These are phyloP conservation scores for Mus musculus DNA, from an alignment of 2,113 vertebrate genomes.

Conservation along the genomic window GRCm39 chr11:79379001-79379500, in stretches of 20 bases:
- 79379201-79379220: background rate
- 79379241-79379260: background rate
- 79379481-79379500: background rate
- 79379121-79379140: background rate
- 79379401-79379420: background rate
- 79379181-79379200: background rate
- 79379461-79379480: background rate
- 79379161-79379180: background rate
- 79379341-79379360: background rate
- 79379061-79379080: background rate
- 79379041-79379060: background rate
- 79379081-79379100: background rate
- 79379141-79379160: background rate
- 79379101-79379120: background rate
- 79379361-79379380: background rate
- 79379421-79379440: background rate
- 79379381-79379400: background rate
- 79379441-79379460: too few species aligned
- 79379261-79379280: slow-evolving; percentile 36
- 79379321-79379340: background rate
- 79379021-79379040: background rate
- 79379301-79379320: background rate
- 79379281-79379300: background rate
- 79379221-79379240: background rate
- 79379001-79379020: background rate